Base-by-base conservation (phyloP, 2,888 invertebrate species). In the Philhelius pedissequus region DNA sequence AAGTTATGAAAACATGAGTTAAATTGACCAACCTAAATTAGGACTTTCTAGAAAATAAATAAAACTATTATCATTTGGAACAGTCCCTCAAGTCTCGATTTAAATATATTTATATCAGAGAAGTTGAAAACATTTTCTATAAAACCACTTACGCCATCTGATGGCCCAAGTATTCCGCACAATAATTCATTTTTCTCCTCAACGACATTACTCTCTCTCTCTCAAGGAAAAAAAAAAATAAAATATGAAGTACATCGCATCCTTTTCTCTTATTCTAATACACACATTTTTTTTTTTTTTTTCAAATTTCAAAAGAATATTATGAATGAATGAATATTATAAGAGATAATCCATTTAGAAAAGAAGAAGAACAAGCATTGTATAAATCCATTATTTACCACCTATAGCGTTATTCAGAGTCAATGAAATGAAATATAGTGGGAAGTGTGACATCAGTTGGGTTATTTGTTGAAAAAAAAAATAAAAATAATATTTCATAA, bases 381-480 rank as follows among this genome's bases (percentile, higher is more conserved):
- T 52, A 50, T 25, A 27, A 52, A 52, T n/a, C 50, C 50, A 50
- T 50, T 50, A 50, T 50, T 27, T n/a, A 50, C 30, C 30, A 15
- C 35, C 35, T 11, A 20, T 20, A 58, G 2, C n/a, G 38, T 35
- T 35, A 20, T 56, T 20, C 35, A n/a, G 20, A 58, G 6, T 38
- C 35, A 38, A 38, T 58, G 35, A 56, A 78, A 73, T 66, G 32
- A 56, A 20, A 32, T 32, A 79, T 58, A 18, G 52, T 68, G 73
- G 52, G 69, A 69, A 60, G 60, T 52, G 60, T 32, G 68, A 74
- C 74, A 80, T 68, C 50, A 38, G 74, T 66, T 56, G 22, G 22
- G 35, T 32, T 56, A 13, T 56, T n/a, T 58, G 58, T 22, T 15
- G 8, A 22, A 20, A 9, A 18, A 30, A 54, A 40, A 3, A 15